Evolutionary conservation across 1,140 invertebrate genomes (phyloP).

Genomic region (Drosophila tani): DNA sequence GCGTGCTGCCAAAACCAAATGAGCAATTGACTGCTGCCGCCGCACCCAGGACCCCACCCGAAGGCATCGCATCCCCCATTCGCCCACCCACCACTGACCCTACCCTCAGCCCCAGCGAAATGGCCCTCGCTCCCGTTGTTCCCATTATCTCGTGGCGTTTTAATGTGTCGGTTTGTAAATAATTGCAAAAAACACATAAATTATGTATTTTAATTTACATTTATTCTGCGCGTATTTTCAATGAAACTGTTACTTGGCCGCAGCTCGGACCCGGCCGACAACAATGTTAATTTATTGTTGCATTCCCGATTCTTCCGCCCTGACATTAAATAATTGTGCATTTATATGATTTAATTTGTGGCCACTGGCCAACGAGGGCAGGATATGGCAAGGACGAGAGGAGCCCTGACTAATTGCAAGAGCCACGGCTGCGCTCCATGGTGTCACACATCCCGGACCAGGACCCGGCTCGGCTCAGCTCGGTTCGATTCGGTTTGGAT

Average conservation of each 20-base stretch:
- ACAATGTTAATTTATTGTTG: slow-evolving; percentile 64
- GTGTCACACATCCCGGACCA: slow-evolving; percentile 22
- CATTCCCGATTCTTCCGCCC: slow-evolving; percentile 37
- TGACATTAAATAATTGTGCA: slow-evolving; percentile 82
- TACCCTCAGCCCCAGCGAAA: slow-evolving; percentile 15
- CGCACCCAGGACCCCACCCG: slow-evolving; percentile 7
- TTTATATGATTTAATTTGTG: slow-evolving; percentile 83
- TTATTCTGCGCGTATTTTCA: slow-evolving; percentile 75
- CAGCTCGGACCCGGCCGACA: slow-evolving; percentile 19
- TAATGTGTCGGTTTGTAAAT: slow-evolving; percentile 83
- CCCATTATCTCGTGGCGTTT: slow-evolving; percentile 74
- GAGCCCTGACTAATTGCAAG: slow-evolving; percentile 70
- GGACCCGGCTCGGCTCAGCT: background rate
- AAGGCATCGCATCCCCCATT: background rate
- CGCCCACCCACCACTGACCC: slow-evolving; percentile 4
- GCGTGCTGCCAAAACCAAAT: slow-evolving; percentile 81
- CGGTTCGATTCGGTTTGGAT: slow-evolving; percentile 15
- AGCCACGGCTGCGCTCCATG: slow-evolving; percentile 7
- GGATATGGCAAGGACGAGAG: slow-evolving; percentile 1
- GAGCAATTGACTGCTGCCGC: slow-evolving; percentile 74
- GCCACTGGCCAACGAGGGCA: slow-evolving; percentile 51
- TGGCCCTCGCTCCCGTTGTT: background rate
- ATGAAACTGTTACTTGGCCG: slow-evolving; percentile 55
- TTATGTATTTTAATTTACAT: slow-evolving; percentile 84
- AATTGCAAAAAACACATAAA: slow-evolving; percentile 79